Evolutionary conservation across 2,888 invertebrate genomes (phyloP), one percentile per base, ranked within the genome.

Genomic region (Macrophya annulata): DNA sequence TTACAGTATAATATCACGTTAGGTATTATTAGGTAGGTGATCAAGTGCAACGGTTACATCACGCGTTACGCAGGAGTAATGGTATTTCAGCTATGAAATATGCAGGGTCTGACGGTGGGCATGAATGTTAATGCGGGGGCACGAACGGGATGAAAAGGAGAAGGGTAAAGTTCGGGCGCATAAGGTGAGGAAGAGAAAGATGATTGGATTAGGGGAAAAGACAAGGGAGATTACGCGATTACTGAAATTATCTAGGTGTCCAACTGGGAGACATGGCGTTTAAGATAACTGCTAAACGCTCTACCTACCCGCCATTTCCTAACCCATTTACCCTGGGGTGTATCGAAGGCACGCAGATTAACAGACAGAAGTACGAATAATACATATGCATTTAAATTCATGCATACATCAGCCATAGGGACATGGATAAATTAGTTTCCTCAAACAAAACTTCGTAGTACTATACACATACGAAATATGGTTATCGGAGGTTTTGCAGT

Each of bases 201-300:
- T 71, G 85, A 71, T 45, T 59, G 55, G 68, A 85, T 82, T 72
- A 71, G 71, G 72, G 77, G 37, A 25, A 85, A 82, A 85, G 85
- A 85, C 68, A 79, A 85, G 85, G 48, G 65, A 72, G 85, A 82
- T 85, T 85, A 85, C 59, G n/a, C 79, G 82, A 85, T 85, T 82
- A 85, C 48, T 15, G 65, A 71, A 65, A 82, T 79, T 51, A 79
- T 81, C 81, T 43, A 21, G 45, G 62, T 65, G 83, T 43, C 68
- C 68, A 25, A 68, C 68, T 45, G 68, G 68, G 81, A 62, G 62
- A 81, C 81, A 37, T 62, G 43, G 21, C 81, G 81, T 62, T 81
- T 40, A 81, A 81, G 81, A 81, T 81, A 81, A 62, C 77, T 77
- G 62, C 37, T 55, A 55, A 77, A 55, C 48, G 48, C 31, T 25